A percentile compares a stretch with the other conserved stretches of the same genome.
Evolutionary conservation across 2,113 vertebrate species (phyloP).

Genomic region (Chunga burmeisteri): DNA sequence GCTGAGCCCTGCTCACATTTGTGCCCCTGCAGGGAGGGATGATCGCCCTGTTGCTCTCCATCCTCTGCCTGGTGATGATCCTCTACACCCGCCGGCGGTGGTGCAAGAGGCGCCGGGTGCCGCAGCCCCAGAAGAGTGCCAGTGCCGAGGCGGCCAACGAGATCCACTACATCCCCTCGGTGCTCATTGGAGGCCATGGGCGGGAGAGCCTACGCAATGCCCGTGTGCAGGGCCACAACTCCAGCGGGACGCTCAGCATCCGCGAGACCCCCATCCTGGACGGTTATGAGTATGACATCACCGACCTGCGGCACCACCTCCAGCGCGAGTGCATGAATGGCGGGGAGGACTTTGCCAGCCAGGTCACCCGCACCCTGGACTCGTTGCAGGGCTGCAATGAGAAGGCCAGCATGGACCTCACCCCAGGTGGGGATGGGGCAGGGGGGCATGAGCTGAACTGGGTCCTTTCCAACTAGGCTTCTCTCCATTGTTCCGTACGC

Average conservation of each 20-base stretch:
- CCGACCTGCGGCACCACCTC: slow-evolving; percentile 93
- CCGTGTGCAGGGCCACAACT: slow-evolving; percentile 92
- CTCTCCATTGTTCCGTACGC: rapidly evolving
- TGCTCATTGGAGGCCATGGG: slow-evolving; percentile 94
- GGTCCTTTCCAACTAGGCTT: rapidly evolving
- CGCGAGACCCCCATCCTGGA: slow-evolving; percentile 97
- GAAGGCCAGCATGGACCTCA: slow-evolving; percentile 93
- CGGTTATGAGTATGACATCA: slow-evolving; percentile 97
- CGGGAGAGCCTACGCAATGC: slow-evolving; percentile 95
- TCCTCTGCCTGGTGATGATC: slow-evolving; percentile 95
- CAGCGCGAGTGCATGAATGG: slow-evolving; percentile 98
- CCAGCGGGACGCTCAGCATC: slow-evolving; percentile 95
- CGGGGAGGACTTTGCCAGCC: slow-evolving; percentile 94
- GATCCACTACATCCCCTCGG: slow-evolving; percentile 98
- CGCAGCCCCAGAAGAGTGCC: slow-evolving; percentile 97
- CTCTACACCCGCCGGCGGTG: slow-evolving; percentile 95
- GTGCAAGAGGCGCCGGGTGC: slow-evolving; percentile 96
- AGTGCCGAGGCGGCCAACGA: slow-evolving; percentile 97
- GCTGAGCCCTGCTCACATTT: background rate
- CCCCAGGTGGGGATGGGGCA: slow-evolving; percentile 80
- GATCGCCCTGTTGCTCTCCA: slow-evolving; percentile 95
- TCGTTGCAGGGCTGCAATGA: slow-evolving; percentile 96
- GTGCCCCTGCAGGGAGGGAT: slow-evolving; percentile 89
- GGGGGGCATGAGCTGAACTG: no score
- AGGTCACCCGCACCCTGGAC: slow-evolving; percentile 94